Percentiles rank a stretch among this genome's conserved stretches.
phyloP scores from a whole-genome alignment of 1,140 invertebrate species.

The Zaprionus camerounensis region DNA sequence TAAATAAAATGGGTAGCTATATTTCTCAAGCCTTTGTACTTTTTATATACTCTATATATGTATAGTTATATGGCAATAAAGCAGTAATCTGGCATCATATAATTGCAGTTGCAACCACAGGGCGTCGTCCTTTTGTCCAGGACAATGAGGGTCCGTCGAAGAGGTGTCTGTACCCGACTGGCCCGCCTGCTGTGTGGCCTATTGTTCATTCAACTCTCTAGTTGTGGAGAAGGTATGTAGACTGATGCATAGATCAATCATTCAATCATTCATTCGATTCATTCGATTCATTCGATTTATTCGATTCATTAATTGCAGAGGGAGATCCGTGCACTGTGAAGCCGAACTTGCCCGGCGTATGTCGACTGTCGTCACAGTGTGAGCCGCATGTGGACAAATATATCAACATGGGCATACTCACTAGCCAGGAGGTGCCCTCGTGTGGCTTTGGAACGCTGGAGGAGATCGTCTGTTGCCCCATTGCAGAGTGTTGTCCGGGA shows the following conservation, averaged over 20 bases:
- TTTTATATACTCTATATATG: too few relatives aligned
- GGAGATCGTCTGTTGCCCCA: slow-evolving; percentile 75
- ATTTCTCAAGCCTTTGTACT: too few relatives aligned
- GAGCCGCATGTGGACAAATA: slow-evolving; percentile 54
- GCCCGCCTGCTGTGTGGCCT: slow-evolving; percentile 13
- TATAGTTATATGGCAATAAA: too few relatives aligned
- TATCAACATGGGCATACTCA: slow-evolving; percentile 43
- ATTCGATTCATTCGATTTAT: background rate
- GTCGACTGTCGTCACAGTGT: slow-evolving; percentile 43
- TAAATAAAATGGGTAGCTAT: too few relatives aligned
- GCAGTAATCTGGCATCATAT: too few relatives aligned
- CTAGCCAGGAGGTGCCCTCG: slow-evolving; percentile 41
- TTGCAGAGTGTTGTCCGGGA: slow-evolving; percentile 45
- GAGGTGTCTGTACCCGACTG: background rate
- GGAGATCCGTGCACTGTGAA: slow-evolving; percentile 51
- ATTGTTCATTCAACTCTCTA: slow-evolving; percentile 4
- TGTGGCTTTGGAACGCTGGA: slow-evolving; percentile 60
- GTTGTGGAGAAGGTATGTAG: slow-evolving; percentile 24
- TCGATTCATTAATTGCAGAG: slow-evolving; percentile 26
- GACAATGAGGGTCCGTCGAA: slow-evolving; percentile 8
- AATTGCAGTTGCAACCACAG: too few relatives aligned
- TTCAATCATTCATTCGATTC: too few relatives aligned
- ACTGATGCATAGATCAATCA: background rate
- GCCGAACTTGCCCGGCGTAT: slow-evolving; percentile 38
- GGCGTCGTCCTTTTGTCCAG: background rate